These are phyloP conservation scores for Drosophila willistoni DNA, from an alignment of 1,140 invertebrate genomes.

Conservation along the genomic window DNA sequence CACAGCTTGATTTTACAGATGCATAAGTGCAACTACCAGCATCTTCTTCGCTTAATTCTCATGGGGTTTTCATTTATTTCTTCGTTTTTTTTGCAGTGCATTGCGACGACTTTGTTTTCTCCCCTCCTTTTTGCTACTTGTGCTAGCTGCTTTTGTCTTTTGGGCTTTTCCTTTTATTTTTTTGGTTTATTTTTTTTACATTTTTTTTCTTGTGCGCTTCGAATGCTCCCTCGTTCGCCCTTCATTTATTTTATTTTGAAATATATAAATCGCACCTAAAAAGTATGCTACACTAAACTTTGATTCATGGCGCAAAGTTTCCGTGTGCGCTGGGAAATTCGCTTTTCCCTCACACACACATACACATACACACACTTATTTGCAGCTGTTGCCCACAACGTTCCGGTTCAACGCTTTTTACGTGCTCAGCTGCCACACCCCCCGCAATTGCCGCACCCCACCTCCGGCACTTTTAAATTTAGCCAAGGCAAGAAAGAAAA, in stretches of 20 bases:
- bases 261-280: slow-evolving; percentile 81
- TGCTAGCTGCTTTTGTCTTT: slow-evolving; percentile 71
- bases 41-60: neutral
- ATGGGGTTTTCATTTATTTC: neutral
- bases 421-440: slow-evolving; percentile 76
- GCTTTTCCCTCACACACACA: slow-evolving; percentile 64
- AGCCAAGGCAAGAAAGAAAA: slow-evolving; percentile 31
- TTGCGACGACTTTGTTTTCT: neutral
- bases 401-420: slow-evolving; percentile 79
- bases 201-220: slow-evolving; percentile 21
- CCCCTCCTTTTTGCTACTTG: neutral
- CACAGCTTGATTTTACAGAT: no score
- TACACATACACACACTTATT: slow-evolving; percentile 43
- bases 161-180: slow-evolving; percentile 44
- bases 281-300: slow-evolving; percentile 81
- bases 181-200: neutral
- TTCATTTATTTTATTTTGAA: slow-evolving; percentile 82
- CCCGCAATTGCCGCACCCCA: slow-evolving; percentile 1
- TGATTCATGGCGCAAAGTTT: slow-evolving; percentile 80
- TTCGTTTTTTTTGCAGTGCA: neutral
- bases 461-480: slow-evolving; percentile 46
- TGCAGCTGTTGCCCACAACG: slow-evolving; percentile 79
- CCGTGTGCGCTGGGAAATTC: slow-evolving; percentile 76
- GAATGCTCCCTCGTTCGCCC: slow-evolving; percentile 64
- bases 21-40: neutral